Evolutionary conservation across 1,140 invertebrate species (phyloP), one percentile per base, ranked within the genome.

Genomic region (Orussus abietinus): DNA sequence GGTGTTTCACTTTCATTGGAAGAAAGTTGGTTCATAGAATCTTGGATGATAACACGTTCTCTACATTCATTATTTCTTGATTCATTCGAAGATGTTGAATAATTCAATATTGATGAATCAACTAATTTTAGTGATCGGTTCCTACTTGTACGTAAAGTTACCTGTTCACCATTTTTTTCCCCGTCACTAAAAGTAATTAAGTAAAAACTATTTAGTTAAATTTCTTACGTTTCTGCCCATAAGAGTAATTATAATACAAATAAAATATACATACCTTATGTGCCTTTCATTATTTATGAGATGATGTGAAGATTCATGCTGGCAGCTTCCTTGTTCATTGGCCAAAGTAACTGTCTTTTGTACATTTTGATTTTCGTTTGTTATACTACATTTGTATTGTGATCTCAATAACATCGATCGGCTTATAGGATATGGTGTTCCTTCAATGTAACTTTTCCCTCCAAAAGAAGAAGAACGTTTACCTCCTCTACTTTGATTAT

Each of bases 351-450:
- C n/a, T n/a, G 22, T 25, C 22, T 25, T 25, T 25, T 25, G 22
- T n/a, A 25, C 6, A 25, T 7, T 6, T 6, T 7, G 25, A 34
- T 6, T 34, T 39, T 9, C 11, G 47, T 38, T 26, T 38, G 40
- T 17, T 37, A 45, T 40, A 33, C 35, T 47, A 38, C 47, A 42
- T 30, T 41, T 49, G 7, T 45, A 42, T 7, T 42, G 42, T 31
- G 49, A 38, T 29, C 45, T 55, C 14, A 38, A 28, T 7, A 48
- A 25, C 28, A 46, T 13, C 11, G 48, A 55, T 17, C 48, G 52
- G 43, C 45, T 55, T 9, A 26, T 11, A 2, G 53, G 49, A 36
- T 17, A 47, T 14, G 52, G 52, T 11, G 55, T 53, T 4, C 22
- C 22, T 25, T 25, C 22, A 7, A 25, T 25, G n/a, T 7, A 25